These are phyloP conservation scores for Ceyx melanurus DNA, from an alignment of 2,113 vertebrate genomes.

Conservation along the genomic window DNA sequence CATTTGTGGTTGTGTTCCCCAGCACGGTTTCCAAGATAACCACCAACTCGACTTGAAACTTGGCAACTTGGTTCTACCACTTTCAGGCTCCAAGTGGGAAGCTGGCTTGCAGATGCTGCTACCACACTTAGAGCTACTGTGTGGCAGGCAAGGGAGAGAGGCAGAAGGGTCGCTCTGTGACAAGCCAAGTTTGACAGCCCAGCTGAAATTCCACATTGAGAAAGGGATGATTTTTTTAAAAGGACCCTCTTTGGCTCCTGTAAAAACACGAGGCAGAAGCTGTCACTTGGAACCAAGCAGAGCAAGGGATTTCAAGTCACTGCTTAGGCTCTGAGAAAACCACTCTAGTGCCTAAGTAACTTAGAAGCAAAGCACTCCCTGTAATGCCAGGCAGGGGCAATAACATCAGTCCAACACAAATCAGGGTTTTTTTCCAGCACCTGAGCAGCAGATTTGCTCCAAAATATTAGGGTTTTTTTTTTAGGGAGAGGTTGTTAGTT, in stretches of 20 bases:
- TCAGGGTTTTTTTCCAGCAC: neutral
- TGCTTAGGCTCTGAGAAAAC: neutral
- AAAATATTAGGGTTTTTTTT: neutral
- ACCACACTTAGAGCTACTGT: slow-evolving; percentile 23
- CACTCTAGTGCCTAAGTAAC: neutral
- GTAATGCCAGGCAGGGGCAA: neutral
- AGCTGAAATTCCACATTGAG: slow-evolving; percentile 24
- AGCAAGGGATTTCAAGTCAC: neutral
- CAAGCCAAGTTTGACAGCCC: slow-evolving; percentile 31
- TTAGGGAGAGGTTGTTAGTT: neutral
- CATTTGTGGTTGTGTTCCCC: slow-evolving; percentile 70
- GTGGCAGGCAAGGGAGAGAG: neutral
- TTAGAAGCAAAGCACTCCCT: neutral
- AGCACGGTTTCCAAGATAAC: slow-evolving; percentile 74
- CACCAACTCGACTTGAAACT: slow-evolving; percentile 64
- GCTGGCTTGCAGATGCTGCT: slow-evolving; percentile 47
- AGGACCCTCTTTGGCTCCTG: neutral
- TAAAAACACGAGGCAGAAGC: neutral
- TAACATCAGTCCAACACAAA: neutral
- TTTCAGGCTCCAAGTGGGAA: slow-evolving; percentile 53
- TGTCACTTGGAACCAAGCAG: neutral
- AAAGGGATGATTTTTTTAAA: neutral
- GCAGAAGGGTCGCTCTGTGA: slow-evolving; percentile 27
- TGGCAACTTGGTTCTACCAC: slow-evolving; percentile 61
- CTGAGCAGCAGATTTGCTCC: neutral